Evolutionary conservation across 2,797 vertebrate species (phyloP), one percentile per base, ranked within the genome.

Genomic region (Sebastolobus altivelis): DNA sequence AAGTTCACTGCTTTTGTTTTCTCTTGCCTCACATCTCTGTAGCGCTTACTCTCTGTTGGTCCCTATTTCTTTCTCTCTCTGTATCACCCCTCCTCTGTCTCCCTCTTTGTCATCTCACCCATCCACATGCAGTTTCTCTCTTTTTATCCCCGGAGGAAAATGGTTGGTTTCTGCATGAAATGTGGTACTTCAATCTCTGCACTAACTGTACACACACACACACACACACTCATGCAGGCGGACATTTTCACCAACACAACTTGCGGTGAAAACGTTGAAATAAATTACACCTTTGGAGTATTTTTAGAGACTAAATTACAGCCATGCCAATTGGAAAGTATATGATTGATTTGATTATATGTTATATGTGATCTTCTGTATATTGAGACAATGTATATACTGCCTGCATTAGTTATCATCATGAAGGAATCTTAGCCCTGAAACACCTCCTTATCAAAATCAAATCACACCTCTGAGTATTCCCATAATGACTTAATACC

Each of bases 401-500:
- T 16, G n/a, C 37, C 54, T 72, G 27, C 58, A 22, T 25, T 33
- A 16, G 10, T 69, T 12, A 18, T 70, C 29, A 60, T 38, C 10
- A 25, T 25, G 7, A 74, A 62, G 25, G 49, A 62, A 46, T 43
- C 1, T 38, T 22, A 35, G 27, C 27, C 31, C 20, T 83, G 33
- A 67, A 82, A 73, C 25, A 43, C 37, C 11, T 52, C 55, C 68
- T 31, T 13, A 79, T 88, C 58, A 80, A 72, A 78, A 66, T 72
- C 29, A 59, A 76, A 81, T 84, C 60, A 55, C 74, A 79, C 72
- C 68, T 78, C 72, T 10, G 62, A 60, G 77, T 74, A 77, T 85
- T 88, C 75, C 73, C 78, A 59, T 72, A 67, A 86, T 83, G 74
- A 82, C 76, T 78, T 74, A 59, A 76, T 72, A 83, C 55, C 14